phyloP scores from a whole-genome alignment of 92 coral and sea anemone genomes.

The Phenganax subtilis region DNA sequence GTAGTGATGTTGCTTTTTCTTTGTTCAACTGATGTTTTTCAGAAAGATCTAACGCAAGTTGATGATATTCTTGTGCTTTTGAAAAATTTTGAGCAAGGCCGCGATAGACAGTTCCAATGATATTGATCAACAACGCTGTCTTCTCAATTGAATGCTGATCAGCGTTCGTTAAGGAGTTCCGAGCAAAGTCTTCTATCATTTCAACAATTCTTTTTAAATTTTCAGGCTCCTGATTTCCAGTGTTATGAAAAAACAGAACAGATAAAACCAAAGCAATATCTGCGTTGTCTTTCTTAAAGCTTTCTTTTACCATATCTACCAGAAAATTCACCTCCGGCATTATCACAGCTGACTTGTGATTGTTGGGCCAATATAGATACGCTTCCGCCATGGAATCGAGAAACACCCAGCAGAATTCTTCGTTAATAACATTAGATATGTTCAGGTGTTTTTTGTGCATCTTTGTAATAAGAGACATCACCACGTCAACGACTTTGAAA shows the following conservation, averaged over 20 bases:
- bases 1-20: slow-evolving; percentile 58
- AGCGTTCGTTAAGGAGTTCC: slow-evolving; percentile 8
- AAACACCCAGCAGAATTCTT: slow-evolving; percentile 34
- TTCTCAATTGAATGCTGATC: slow-evolving; percentile 25
- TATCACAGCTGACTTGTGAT: slow-evolving; percentile 23
- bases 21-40: neutral
- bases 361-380: slow-evolving; percentile 36
- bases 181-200: slow-evolving; percentile 19
- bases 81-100: slow-evolving; percentile 58
- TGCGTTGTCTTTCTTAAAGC: neutral
- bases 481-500: slow-evolving; percentile 35
- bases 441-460: neutral
- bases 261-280: slow-evolving; percentile 22
- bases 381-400: slow-evolving; percentile 35
- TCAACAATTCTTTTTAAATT: slow-evolving; percentile 7
- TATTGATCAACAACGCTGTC: slow-evolving; percentile 46
- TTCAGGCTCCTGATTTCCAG: slow-evolving; percentile 26
- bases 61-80: slow-evolving; percentile 59
- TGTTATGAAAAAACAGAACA: slow-evolving; percentile 25
- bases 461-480: slow-evolving; percentile 15
- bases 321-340: slow-evolving; percentile 33
- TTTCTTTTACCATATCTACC: slow-evolving; percentile 15
- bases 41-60: slow-evolving; percentile 48
- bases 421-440: neutral
- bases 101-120: slow-evolving; percentile 62